Evolutionary conservation across 2,113 vertebrate species (phyloP).

Genomic region (Elachura formosa): DNA sequence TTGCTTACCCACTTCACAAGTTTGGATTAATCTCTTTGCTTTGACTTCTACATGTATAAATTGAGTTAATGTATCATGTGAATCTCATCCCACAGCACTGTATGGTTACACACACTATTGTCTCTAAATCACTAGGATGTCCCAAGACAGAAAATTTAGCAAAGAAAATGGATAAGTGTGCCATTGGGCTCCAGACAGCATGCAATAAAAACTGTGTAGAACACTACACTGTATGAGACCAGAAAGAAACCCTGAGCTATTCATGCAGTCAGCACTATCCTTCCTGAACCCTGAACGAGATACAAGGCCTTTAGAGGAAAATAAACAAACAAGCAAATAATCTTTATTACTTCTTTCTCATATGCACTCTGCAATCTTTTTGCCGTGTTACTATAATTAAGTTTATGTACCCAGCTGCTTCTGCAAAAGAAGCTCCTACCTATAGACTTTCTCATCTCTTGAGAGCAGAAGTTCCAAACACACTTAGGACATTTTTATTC

Average conservation of each 20-base stretch:
- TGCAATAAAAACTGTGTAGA: not conserved
- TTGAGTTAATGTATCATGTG: not conserved
- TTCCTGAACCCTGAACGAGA: not conserved
- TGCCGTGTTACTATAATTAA: not conserved
- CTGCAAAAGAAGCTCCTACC: not conserved
- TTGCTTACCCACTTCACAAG: not conserved
- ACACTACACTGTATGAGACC: not conserved
- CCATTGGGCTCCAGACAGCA: not conserved
- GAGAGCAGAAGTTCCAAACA: not conserved
- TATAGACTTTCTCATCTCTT: not conserved
- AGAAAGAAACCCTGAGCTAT: not conserved
- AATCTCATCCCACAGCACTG: not conserved
- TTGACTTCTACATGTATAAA: not conserved
- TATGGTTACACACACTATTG: not conserved
- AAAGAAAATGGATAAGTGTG: not conserved
- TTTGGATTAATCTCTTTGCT: not conserved
- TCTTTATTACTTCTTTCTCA: not conserved
- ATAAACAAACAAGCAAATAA: not conserved
- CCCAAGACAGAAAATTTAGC: not conserved
- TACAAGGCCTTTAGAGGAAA: not conserved
- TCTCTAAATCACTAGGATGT: not conserved
- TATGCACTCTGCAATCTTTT: not conserved
- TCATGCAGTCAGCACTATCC: rapidly evolving
- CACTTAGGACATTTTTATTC: not conserved
- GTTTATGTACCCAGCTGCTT: not conserved